phyloP scores from a whole-genome alignment of 1,140 invertebrate species.

The Neodiprion pinetum region DNA sequence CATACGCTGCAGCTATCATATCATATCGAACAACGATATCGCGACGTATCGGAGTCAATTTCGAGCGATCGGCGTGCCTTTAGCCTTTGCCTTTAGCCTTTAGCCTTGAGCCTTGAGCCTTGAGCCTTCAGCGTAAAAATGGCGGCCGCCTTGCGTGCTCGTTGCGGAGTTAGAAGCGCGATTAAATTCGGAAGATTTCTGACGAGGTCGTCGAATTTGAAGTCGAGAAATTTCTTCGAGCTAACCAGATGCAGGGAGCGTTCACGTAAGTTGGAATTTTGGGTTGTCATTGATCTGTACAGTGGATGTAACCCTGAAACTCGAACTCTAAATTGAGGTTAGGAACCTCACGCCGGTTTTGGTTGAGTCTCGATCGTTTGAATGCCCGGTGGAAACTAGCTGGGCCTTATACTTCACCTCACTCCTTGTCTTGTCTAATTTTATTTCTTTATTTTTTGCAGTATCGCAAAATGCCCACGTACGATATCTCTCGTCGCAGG shows the following conservation, averaged over 20 bases:
- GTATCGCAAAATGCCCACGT: conserved; percentile 27
- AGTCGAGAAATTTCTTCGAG: conserved; percentile 27
- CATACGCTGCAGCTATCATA: background rate
- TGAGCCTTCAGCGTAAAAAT: conserved; percentile 27
- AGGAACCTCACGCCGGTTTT: conserved; percentile 12
- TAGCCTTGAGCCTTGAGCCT: background rate
- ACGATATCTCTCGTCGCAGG: conserved; percentile 47
- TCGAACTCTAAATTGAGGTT: background rate
- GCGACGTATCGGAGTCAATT: too few species aligned
- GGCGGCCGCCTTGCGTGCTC: conserved; percentile 32
- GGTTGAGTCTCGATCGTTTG: background rate
- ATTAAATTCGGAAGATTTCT: conserved; percentile 40
- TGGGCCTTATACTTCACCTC: background rate
- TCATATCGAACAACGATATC: background rate
- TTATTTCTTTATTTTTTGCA: conserved; percentile 27
- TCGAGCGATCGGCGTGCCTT: too few species aligned
- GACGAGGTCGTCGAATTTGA: conserved; percentile 33
- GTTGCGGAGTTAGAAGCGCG: background rate
- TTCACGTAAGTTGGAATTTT: conserved; percentile 29
- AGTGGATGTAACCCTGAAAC: conserved; percentile 14
- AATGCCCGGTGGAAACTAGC: background rate
- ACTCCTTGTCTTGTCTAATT: conserved; percentile 1
- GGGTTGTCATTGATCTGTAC: background rate
- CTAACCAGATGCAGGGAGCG: conserved; percentile 27
- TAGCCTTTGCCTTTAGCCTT: background rate